Evolutionary conservation across 2,888 invertebrate genomes (phyloP).

Genomic region (Yponomeuta sedellus): DNA sequence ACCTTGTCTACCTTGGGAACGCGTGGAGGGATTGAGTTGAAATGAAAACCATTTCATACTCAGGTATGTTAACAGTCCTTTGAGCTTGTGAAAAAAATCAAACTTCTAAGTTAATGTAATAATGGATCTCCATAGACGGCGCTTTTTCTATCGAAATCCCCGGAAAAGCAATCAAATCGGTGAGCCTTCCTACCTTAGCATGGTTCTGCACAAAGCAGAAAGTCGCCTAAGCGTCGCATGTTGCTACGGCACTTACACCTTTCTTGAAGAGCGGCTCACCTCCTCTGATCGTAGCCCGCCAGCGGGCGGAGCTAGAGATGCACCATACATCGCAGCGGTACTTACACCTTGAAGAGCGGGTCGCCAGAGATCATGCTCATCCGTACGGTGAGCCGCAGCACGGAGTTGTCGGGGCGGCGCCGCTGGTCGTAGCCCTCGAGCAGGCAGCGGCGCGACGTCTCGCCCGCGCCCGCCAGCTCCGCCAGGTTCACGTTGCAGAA

Average conservation of each 20-base stretch:
- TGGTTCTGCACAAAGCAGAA: too few species aligned
- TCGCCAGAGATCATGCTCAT: conserved; percentile 98
- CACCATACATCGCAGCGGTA: conserved; percentile 29
- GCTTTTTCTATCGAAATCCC: neutral
- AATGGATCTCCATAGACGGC: too few species aligned
- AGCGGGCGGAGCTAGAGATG: too few species aligned
- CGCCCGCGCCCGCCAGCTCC: conserved; percentile 96
- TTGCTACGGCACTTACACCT: conserved; percentile 78
- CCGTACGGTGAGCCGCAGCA: conserved; percentile 91
- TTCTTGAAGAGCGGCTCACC: conserved; percentile 99
- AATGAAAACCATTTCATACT: too few species aligned
- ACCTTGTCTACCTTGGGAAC: too few species aligned
- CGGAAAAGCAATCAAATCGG: neutral
- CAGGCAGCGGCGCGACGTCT: conserved; percentile 89
- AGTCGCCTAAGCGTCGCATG: too few species aligned
- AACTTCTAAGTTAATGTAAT: too few species aligned
- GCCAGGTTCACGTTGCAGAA: conserved; percentile 98
- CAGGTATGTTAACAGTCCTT: too few species aligned
- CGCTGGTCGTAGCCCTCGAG: conserved; percentile 96
- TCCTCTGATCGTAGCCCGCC: too few species aligned
- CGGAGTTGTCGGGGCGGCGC: conserved; percentile 97
- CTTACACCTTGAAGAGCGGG: conserved; percentile 98
- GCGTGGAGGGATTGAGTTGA: too few species aligned
- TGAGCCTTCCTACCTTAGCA: too few species aligned
- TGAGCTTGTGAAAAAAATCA: too few species aligned